Base-by-base conservation (phyloP, 2,113 vertebrate species). In the Istiophorus platypterus region DNA sequence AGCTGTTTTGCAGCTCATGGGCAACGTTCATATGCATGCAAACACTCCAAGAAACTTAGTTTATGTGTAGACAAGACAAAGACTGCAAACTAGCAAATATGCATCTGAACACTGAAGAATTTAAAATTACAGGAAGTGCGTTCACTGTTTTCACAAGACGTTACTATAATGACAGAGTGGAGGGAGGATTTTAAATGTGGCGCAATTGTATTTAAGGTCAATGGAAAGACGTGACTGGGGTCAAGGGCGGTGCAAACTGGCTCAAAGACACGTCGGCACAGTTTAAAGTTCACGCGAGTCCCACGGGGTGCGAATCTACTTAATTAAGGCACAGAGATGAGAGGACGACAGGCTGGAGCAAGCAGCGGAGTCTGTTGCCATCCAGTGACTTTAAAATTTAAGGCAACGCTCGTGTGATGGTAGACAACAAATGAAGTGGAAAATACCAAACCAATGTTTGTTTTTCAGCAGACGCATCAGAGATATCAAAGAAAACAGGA, bases 401-500 rank as follows among this genome's bases (percentile, higher is more conserved):
- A 77, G 58, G 66, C 58, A 62, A 51, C 17, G 37, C 26, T 29
- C 6, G 15, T 2, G 6, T 13, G 39, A 37, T 27, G 51, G 59
- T 56, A 72, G n/a, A 12, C 61, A 45, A 0, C 26, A 79, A 75
- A 78, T 72, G 52, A 42, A 56, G n/a, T 66, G 63, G 2, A 67
- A 42, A 76, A 73, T 54, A 76, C 41, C 78, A 80, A 76, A 80
- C 39, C 20, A 24, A 7, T 0, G 69, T 42, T 74, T 72, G 56
- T 76, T 76, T 31, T 37, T 77, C 54, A 56, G 59, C 18, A 51
- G 74, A 75, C n/a, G 65, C 17, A 42, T 64, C 61, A 59, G n/a
- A 59, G 59, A 39, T 81, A 78, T 71, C 39, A 78, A 81, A 78
- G 78, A 31, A 54, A 84, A 69, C 58, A 8, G 20, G 34, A 80